phyloP scores from a whole-genome alignment of 2,797 vertebrate genomes.

The Sebastes dallii region DNA sequence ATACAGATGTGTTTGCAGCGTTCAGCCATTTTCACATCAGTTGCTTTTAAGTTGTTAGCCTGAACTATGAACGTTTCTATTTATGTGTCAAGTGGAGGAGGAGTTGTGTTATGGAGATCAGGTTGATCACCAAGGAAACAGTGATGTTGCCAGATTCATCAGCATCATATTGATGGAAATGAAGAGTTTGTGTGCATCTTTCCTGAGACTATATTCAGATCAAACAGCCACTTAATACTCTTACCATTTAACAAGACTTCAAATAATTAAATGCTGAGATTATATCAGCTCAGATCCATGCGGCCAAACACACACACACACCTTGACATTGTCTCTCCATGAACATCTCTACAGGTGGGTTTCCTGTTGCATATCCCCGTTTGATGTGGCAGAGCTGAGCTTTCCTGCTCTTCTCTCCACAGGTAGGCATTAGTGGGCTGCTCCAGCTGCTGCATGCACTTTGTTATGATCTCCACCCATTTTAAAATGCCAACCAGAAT shows the following conservation, averaged over 20 bases:
- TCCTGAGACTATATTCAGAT: not conserved
- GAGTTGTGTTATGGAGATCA: not conserved
- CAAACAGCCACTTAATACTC: not conserved
- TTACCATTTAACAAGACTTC: not conserved
- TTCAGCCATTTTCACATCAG: not conserved
- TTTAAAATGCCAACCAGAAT: slow-evolving; percentile 72
- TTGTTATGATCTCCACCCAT: slow-evolving; percentile 66
- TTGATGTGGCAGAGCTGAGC: slow-evolving; percentile 53
- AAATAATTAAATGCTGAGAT: not conserved
- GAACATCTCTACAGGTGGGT: slow-evolving; percentile 26
- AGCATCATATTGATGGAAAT: slow-evolving; percentile 2
- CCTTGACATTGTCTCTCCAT: slow-evolving; percentile 28
- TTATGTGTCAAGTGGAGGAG: slow-evolving; percentile 1
- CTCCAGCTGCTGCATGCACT: slow-evolving; percentile 63
- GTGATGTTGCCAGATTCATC: not conserved
- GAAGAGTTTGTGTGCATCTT: not conserved
- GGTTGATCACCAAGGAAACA: slow-evolving; percentile 54
- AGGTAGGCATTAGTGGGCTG: slow-evolving; percentile 57
- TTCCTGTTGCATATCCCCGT: slow-evolving; percentile 67
- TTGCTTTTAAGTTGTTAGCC: slow-evolving; percentile 8
- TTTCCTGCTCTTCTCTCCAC: slow-evolving; percentile 47
- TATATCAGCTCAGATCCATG: not conserved
- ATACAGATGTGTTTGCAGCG: not conserved
- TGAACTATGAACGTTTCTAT: not conserved
- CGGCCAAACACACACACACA: slow-evolving; percentile 11